phyloP scores from a whole-genome alignment of 2,888 invertebrate species.

The Pyrgus malvae region DNA sequence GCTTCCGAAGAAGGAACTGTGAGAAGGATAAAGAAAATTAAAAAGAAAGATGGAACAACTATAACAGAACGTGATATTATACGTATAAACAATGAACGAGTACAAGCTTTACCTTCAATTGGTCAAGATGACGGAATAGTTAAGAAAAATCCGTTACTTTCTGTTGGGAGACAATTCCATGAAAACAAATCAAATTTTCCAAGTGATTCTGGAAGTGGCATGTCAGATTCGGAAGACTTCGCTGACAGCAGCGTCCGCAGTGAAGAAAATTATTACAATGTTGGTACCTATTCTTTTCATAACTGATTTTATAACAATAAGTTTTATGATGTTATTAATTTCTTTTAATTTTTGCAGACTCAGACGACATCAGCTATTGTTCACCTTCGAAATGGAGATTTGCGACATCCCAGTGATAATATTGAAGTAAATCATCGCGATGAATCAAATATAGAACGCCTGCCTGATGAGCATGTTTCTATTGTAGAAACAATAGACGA shows the following conservation, averaged over 20 bases:
- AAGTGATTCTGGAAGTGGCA: conserved; percentile 82
- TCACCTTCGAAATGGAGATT: conserved; percentile 80
- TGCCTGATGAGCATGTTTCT: conserved; percentile 92
- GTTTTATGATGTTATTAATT: neutral
- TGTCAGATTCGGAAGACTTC: conserved; percentile 85
- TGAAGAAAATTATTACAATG: conserved; percentile 60
- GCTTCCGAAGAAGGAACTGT: conserved; percentile 72
- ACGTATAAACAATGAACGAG: conserved; percentile 68
- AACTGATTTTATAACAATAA: too few relatives aligned
- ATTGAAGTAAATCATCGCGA: conserved; percentile 72
- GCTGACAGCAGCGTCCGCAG: conserved; percentile 64
- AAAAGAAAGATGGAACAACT: conserved; percentile 65
- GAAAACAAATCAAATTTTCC: conserved; percentile 62
- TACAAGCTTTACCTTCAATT: conserved; percentile 57
- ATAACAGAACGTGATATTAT: conserved; percentile 73
- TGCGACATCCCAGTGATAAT: conserved; percentile 57
- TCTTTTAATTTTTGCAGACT: conserved; percentile 48
- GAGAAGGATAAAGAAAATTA: conserved; percentile 58
- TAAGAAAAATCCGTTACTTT: conserved; percentile 89
- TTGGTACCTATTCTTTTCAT: conserved; percentile 42
- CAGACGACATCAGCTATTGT: conserved; percentile 86
- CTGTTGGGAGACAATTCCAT: conserved; percentile 83
- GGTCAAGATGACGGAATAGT: conserved; percentile 86
- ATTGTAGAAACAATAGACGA: conserved; percentile 91
- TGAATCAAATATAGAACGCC: conserved; percentile 84